Percentiles rank a stretch among this genome's conserved stretches.
phyloP scores from a whole-genome alignment of 2,113 vertebrate genomes.

The Brachypodius melanocephalos region DNA sequence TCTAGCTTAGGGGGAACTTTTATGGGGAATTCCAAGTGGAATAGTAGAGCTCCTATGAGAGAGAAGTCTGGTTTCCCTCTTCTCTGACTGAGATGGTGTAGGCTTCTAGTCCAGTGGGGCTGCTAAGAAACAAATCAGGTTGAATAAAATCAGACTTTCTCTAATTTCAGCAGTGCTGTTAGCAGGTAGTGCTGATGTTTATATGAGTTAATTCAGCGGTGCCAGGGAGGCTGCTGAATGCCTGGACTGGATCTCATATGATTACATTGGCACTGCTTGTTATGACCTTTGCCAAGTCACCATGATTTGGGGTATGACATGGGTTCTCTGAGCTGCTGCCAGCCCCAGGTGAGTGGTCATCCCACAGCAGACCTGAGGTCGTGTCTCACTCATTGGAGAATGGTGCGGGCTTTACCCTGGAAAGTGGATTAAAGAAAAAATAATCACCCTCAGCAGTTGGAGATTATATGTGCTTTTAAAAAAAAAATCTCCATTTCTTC shows the following conservation, averaged over 20 bases:
- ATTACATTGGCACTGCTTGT: neutral
- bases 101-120: neutral
- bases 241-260: neutral
- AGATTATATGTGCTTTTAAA: neutral
- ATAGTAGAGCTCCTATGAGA: neutral
- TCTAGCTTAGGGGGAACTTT: neutral
- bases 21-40: neutral
- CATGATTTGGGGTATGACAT: neutral
- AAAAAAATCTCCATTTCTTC: neutral
- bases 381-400: neutral
- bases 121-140: neutral
- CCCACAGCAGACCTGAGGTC: rapidly evolving
- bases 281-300: neutral
- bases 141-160: neutral
- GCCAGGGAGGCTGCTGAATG: neutral
- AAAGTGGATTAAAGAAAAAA: neutral
- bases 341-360: neutral
- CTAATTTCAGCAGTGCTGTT: neutral
- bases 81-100: neutral
- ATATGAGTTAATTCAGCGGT: rapidly evolving
- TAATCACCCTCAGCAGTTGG: neutral
- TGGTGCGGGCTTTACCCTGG: rapidly evolving
- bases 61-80: neutral
- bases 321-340: neutral
- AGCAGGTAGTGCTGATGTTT: neutral